Conservation (phyloP, 2,797 vertebrate genomes). For the Enteromius treurensis region DNA sequence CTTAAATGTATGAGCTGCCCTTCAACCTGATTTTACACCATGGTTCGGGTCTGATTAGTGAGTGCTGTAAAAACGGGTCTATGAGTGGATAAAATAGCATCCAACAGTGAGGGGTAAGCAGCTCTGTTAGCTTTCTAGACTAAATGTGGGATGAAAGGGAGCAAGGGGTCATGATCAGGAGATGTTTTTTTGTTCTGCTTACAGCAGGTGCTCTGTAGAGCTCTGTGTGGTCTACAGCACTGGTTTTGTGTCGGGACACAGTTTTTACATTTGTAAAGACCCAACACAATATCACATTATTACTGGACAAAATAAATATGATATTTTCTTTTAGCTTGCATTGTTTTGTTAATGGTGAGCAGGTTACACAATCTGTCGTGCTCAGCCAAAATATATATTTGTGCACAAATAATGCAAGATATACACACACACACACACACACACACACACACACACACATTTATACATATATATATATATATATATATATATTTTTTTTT, state of each 20-base stretch:
- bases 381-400: background rate
- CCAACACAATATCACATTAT: background rate
- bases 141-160: background rate
- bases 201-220: conserved; percentile 13
- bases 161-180: conserved; percentile 38
- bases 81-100: background rate
- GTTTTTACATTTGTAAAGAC: conserved; percentile 8
- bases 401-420: background rate
- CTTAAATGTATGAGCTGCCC: conserved; percentile 29
- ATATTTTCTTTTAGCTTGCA: background rate
- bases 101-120: conserved; percentile 2
- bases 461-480: too few relatives aligned
- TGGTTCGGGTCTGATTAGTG: background rate
- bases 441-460: too few relatives aligned
- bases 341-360: background rate
- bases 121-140: conserved; percentile 18
- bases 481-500: too few relatives aligned
- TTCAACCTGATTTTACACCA: conserved; percentile 32
- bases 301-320: background rate
- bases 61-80: background rate
- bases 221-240: conserved; percentile 1
- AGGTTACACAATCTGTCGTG: background rate
- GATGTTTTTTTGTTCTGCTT: conserved; percentile 18
- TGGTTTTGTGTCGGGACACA: background rate
- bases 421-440: too few relatives aligned